Evolutionary conservation across 2,113 vertebrate species (phyloP), one percentile per base, ranked within the genome.

Genomic region (Semnopithecus entellus): DNA sequence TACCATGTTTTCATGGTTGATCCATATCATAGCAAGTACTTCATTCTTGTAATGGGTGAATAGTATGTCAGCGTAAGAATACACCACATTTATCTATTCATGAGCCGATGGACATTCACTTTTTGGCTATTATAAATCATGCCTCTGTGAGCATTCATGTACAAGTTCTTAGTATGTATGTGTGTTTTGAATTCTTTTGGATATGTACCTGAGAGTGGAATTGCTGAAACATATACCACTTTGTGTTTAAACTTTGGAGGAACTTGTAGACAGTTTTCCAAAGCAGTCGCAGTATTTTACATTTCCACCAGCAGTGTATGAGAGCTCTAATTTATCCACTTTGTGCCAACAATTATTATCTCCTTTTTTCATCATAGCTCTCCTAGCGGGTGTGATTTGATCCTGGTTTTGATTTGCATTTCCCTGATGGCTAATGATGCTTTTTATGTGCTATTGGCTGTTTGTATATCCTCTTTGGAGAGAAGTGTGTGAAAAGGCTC

Each of bases 331-430:
- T 78, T 93, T 88, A 17, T 91, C 52, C 11, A 61, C 17, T 79
- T 35, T 20, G 32, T 91, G 30, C 32, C 52, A 88, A 64, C 16
- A 40, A 80, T 79, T 88, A 35, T 35, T 22, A 5, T 70, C n/a
- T 92, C 7, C 50, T 7, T 87, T 92, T 96, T 91, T 83, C 18
- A 92, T 88, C 18, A 40, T 80, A 57, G 72, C 10, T 75, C 38
- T 84, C 38, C 7, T 73, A 22, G 16, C 75, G 30, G 57, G 7
- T 73, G 27, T 93, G 72, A 92, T 35, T 52, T 92, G 86, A 50
- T 94, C 70, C 48, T 88, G 38, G 43, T 80, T 96, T 92, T 92
- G 79, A 80, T 91, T 84, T 95, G 66, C 43, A 89, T 83, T 91
- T 96, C 84, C 30, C 8, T 81, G 27, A 25, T 40, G 35, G 27